phyloP scores from a whole-genome alignment of 2,888 invertebrate genomes.

The Acrobasis repandana region DNA sequence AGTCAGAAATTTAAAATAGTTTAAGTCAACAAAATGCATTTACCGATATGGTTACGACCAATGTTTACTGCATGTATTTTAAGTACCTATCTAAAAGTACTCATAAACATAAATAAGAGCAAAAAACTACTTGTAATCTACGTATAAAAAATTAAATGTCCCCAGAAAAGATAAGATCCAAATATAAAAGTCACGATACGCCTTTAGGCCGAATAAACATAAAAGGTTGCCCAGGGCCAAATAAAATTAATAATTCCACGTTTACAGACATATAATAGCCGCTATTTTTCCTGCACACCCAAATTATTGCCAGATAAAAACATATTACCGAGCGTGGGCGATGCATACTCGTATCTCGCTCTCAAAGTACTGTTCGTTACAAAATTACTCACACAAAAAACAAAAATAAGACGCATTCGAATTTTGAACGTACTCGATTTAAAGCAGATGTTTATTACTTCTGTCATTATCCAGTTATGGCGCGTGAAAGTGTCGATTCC shows the following conservation, averaged over 20 bases:
- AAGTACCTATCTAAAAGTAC: no score
- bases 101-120: no score
- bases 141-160: conserved; percentile 34
- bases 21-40: no score
- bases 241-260: conserved; percentile 54
- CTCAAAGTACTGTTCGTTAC: conserved; percentile 31
- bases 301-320: conserved; percentile 50
- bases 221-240: conserved; percentile 48
- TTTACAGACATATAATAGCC: conserved; percentile 48
- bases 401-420: conserved; percentile 24
- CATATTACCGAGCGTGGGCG: conserved; percentile 39
- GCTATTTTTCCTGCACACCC: conserved; percentile 47
- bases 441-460: conserved; percentile 21
- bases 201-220: conserved; percentile 43
- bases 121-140: neutral
- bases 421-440: conserved; percentile 30
- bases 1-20: no score
- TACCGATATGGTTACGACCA: no score
- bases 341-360: conserved; percentile 40
- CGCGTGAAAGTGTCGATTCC: conserved; percentile 29
- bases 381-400: conserved; percentile 29
- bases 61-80: no score
- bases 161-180: conserved; percentile 43
- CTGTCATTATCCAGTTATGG: conserved; percentile 28
- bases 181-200: conserved; percentile 48